Evolutionary conservation across 2,797 vertebrate genomes (phyloP).

Genomic region (Macrochelys suwanniensis): DNA sequence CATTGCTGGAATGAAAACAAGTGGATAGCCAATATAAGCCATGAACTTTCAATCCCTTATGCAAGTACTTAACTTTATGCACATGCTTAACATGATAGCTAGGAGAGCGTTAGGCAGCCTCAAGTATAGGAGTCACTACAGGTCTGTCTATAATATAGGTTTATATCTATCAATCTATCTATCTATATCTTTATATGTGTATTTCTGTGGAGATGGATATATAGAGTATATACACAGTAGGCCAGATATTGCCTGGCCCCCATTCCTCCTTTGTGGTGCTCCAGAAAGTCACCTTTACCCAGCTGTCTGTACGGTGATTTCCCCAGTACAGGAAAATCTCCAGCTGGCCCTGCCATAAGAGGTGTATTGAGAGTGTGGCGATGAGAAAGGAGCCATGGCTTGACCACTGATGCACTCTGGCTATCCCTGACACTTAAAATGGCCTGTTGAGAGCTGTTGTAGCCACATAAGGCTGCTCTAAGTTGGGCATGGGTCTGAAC

Average conservation of each 20-base stretch:
- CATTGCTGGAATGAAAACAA: background rate
- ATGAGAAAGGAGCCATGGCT: fast-evolving
- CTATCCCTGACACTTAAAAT: background rate
- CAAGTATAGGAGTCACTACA: background rate
- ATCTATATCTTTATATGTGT: background rate
- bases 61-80: background rate
- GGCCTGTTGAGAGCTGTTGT: background rate
- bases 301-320: fast-evolving
- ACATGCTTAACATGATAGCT: background rate
- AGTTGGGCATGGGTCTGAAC: background rate
- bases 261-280: fast-evolving
- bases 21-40: background rate
- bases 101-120: background rate
- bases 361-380: background rate
- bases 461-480: background rate
- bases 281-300: background rate
- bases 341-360: fast-evolving
- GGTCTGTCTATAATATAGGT: background rate
- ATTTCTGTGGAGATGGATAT: background rate
- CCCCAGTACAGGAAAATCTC: background rate
- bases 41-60: background rate
- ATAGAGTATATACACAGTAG: background rate
- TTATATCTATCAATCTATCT: too few species aligned
- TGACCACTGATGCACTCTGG: background rate
- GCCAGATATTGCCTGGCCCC: background rate